Evolutionary conservation across 2,797 vertebrate species (phyloP).

Genomic region (Cyclopterus lumpus): DNA sequence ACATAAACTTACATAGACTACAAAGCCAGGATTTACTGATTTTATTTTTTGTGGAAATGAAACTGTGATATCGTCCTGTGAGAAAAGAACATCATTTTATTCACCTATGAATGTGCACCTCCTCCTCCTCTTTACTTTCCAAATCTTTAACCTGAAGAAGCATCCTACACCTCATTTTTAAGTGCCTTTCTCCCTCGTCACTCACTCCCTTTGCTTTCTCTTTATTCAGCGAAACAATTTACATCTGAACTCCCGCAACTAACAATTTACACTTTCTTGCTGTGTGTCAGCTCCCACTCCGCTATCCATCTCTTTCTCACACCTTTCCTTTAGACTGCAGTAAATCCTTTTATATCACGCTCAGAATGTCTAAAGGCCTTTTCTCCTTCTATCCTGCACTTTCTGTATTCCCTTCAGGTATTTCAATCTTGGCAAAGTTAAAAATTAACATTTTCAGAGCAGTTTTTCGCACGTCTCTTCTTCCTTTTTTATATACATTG

Average conservation of each 20-base stretch:
- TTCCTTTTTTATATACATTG: constrained; percentile 25
- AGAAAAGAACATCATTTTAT: constrained; percentile 20
- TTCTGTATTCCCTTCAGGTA: constrained; percentile 14
- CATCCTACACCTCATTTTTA: constrained; percentile 10
- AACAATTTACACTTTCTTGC: constrained; percentile 51
- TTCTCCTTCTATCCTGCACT: constrained; percentile 23
- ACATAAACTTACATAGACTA: constrained; percentile 42
- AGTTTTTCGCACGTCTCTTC: neutral
- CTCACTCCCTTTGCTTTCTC: constrained; percentile 12
- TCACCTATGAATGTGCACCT: neutral
- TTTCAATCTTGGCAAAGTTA: constrained; percentile 13
- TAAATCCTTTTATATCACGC: constrained; percentile 38
- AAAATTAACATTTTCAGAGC: constrained; percentile 20
- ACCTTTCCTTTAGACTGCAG: constrained; percentile 29
- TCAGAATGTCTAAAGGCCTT: constrained; percentile 31
- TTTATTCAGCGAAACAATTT: constrained; percentile 42
- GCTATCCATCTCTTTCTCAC: constrained; percentile 29
- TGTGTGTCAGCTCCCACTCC: constrained; percentile 33
- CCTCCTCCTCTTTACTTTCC: constrained; percentile 24
- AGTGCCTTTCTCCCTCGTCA: constrained; percentile 19
- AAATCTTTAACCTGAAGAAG: constrained; percentile 33
- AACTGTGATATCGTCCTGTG: constrained; percentile 44
- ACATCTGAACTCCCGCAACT: constrained; percentile 9
- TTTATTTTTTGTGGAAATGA: constrained; percentile 64
- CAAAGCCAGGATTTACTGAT: constrained; percentile 48